Base-by-base conservation (phyloP, 1,140 invertebrate species). In the Dendroctonus ponderosae region DNA sequence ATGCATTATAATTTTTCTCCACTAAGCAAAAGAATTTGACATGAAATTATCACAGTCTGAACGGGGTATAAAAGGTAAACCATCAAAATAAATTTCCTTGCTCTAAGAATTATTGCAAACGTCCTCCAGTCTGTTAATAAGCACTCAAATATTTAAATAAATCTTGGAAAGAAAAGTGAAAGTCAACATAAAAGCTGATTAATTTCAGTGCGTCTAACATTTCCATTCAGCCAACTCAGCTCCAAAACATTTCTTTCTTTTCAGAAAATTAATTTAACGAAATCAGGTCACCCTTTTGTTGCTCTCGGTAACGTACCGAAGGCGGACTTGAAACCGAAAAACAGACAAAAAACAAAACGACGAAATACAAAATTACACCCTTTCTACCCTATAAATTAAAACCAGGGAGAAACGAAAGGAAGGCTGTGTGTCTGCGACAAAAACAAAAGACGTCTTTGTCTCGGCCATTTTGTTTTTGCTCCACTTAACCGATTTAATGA, bases 371-470 rank as follows among this genome's bases (percentile, higher is more conserved):
- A 62, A 62, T 62, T 62, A 62, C 60, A 62, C 49, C 62, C 62
- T 57, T 57, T 48, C 51, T 54, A 59, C 52, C 52, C 59, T 54
- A 58, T 59, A 58, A 57, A 56, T 66, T 53, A 41, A 53, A 52
- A 62, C 39, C 51, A 42, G 40, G 49, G 51, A 7, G 49, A 51
- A 58, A 54, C 54, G 60, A 69, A 69, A 64, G 38, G 62, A 60
- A 60, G 59, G 59, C 53, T 41, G 57, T 37, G 42, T 63, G 66
- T 44, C 68, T 71, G 72, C 72, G 70, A 73, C 71, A 71, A 74
- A 72, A 73, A 75, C 73, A 75, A 73, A 73, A 72, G 70, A 73
- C 66, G 66, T 70, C 70, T 72, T 71, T 74, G 72, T 74, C 73
- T 68, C 73, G 71, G 73, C 73, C 73, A 74, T 74, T 70, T 74